A percentile compares a stretch with the other conserved stretches of the same genome.
These are phyloP conservation scores for Coccyzus lansbergi DNA, from an alignment of 2,797 vertebrate species.

Conservation along the genomic window DNA sequence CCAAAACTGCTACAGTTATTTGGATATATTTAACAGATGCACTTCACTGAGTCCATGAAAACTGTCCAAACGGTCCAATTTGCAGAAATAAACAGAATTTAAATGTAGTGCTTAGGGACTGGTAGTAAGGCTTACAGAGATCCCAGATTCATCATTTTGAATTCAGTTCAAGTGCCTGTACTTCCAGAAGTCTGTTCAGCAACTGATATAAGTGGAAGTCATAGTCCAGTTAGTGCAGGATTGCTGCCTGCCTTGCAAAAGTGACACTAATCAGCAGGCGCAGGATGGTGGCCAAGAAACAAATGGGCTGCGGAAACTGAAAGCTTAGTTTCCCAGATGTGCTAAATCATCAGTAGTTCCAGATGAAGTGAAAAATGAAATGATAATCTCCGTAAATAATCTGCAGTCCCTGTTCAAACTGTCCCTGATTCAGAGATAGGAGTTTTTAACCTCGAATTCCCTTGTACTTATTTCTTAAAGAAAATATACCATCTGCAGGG, in stretches of 20 bases:
- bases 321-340: slow-evolving; percentile 28
- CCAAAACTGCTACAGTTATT: neutral
- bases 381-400: neutral
- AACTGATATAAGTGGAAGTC: neutral
- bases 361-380: slow-evolving; percentile 34
- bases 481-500: slow-evolving; percentile 27
- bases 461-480: slow-evolving; percentile 12
- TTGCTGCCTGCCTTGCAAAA: slow-evolving; percentile 31
- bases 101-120: neutral
- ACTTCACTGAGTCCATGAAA: neutral
- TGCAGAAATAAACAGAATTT: neutral
- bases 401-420: neutral
- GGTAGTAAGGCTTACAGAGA: neutral
- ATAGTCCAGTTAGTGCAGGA: neutral
- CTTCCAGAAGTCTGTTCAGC: slow-evolving; percentile 22
- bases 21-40: neutral
- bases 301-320: slow-evolving; percentile 31
- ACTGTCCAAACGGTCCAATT: neutral
- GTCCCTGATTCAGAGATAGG: neutral
- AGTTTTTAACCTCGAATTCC: slow-evolving; percentile 9
- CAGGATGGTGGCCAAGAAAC: slow-evolving; percentile 42
- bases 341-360: slow-evolving; percentile 47
- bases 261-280: slow-evolving; percentile 32
- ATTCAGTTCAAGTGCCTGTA: neutral
- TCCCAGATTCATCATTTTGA: neutral